Evolutionary conservation across 2,797 vertebrate genomes (phyloP).

Genomic region (Pseudotriccus pelzelni): DNA sequence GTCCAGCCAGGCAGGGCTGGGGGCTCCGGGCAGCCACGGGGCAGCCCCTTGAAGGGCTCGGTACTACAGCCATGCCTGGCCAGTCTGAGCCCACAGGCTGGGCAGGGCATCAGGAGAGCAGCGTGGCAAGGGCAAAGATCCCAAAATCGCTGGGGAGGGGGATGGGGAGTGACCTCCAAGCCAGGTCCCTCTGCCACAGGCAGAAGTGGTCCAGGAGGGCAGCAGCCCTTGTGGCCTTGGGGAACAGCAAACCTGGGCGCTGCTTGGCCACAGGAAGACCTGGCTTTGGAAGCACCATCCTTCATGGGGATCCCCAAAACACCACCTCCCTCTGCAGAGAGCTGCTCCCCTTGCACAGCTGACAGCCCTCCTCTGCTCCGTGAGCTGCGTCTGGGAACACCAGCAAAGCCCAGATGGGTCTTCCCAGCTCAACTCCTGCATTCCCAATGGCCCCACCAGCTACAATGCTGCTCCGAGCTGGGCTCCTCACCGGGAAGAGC

Average conservation of each 20-base stretch:
- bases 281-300: neutral
- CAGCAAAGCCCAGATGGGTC: neutral
- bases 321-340: neutral
- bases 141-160: accelerated
- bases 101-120: neutral
- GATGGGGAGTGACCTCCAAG: neutral
- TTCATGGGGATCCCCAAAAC: neutral
- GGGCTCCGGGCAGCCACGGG: neutral
- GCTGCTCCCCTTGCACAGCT: neutral
- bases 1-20: neutral
- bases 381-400: neutral
- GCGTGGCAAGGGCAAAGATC: neutral
- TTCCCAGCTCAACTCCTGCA: neutral
- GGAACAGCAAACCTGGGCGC: neutral
- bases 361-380: accelerated
- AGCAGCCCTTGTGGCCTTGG: neutral
- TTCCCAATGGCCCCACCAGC: neutral
- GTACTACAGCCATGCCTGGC: neutral
- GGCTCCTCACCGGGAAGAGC: neutral
- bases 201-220: accelerated
- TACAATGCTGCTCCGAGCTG: neutral
- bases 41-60: neutral
- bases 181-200: neutral
- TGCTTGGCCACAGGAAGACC: neutral
- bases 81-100: neutral